Conservation (phyloP, 2,888 invertebrate genomes). For the Drosophila nr. medialis region DNA sequence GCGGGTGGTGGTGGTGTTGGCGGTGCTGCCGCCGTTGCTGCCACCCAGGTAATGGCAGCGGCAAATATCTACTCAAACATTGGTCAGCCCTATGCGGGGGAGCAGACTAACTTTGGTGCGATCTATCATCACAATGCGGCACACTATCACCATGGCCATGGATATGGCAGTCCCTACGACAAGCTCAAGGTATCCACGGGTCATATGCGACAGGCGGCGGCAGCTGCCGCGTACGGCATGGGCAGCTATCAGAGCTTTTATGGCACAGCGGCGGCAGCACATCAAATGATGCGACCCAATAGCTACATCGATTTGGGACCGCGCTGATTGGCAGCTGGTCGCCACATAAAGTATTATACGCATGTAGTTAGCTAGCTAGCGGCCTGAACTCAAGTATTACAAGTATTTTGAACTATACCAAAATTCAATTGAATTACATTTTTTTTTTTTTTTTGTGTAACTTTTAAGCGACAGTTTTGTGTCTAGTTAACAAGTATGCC, state of each 20-base stretch:
- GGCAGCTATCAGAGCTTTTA: constrained; percentile 84
- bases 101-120: constrained; percentile 84
- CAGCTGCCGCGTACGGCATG: constrained; percentile 78
- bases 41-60: constrained; percentile 76
- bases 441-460: constrained; percentile 32
- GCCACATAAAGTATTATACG: constrained; percentile 34
- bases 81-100: constrained; percentile 83
- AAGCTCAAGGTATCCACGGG: constrained; percentile 82
- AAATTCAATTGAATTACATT: constrained; percentile 28
- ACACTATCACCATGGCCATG: constrained; percentile 73
- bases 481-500: constrained; percentile 56
- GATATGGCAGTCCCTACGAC: constrained; percentile 84
- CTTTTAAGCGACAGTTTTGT: constrained; percentile 45
- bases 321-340: constrained; percentile 62
- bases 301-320: constrained; percentile 84
- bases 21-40: constrained; percentile 46
- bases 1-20: constrained; percentile 15
- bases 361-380: constrained; percentile 33
- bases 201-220: constrained; percentile 68
- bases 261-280: constrained; percentile 73
- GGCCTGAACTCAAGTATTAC: constrained; percentile 71
- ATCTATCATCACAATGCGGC: constrained; percentile 84
- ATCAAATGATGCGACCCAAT: constrained; percentile 83
- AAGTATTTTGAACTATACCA: constrained; percentile 53
- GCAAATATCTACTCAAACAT: constrained; percentile 82